phyloP scores from a whole-genome alignment of 2,113 vertebrate species.

The zebrafish (Danio rerio) region GRCz12tu NC_133181.1:5805001-5805500 shows the following conservation, averaged over 20 bases:
- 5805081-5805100: background rate
- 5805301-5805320: background rate
- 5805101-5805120: background rate
- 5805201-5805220: background rate
- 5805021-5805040: background rate
- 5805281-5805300: background rate
- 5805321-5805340: background rate
- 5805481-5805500: no score
- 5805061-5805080: background rate
- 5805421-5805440: no score
- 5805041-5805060: background rate
- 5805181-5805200: background rate
- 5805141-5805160: conserved; percentile 14
- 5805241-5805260: conserved; percentile 24
- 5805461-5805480: no score
- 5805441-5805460: no score
- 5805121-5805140: background rate
- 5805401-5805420: no score
- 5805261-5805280: background rate
- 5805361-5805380: no score
- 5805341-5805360: background rate
- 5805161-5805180: conserved; percentile 26
- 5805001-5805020: no score
- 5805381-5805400: no score
- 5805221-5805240: background rate